phyloP scores from a whole-genome alignment of 2,888 invertebrate species.

The Drosophila kokeensis region DNA sequence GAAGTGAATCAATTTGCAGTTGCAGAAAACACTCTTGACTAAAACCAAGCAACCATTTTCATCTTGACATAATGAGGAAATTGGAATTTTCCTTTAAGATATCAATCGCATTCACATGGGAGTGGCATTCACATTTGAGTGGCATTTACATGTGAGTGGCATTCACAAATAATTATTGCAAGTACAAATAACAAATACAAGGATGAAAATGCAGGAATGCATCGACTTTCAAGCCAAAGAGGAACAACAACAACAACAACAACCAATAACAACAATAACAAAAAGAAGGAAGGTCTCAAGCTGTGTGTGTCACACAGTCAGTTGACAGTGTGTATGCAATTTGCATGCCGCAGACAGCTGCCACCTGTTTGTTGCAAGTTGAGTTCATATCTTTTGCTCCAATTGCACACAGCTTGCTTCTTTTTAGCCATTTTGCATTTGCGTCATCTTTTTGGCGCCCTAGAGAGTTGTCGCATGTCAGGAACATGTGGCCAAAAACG shows the following conservation, averaged over 20 bases:
- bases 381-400: constrained; percentile 12
- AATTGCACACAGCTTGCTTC: constrained; percentile 14
- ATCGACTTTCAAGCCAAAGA: background rate
- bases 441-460: constrained; percentile 39
- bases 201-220: background rate
- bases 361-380: constrained; percentile 32
- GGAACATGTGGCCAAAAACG: constrained; percentile 34
- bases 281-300: background rate
- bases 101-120: background rate
- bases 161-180: background rate
- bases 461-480: constrained; percentile 7
- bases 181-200: background rate
- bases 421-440: constrained; percentile 32
- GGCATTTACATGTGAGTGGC: background rate
- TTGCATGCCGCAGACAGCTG: constrained; percentile 30
- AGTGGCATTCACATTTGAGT: background rate
- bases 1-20: background rate
- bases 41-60: background rate
- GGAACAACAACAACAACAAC: background rate
- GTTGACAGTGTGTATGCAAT: constrained; percentile 14
- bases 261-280: background rate
- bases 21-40: background rate
- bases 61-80: background rate
- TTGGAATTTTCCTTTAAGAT: background rate
- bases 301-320: background rate